These are phyloP conservation scores for Hydrolagus affinis DNA, from an alignment of 2,113 vertebrate species.

Conservation along the genomic window DNA sequence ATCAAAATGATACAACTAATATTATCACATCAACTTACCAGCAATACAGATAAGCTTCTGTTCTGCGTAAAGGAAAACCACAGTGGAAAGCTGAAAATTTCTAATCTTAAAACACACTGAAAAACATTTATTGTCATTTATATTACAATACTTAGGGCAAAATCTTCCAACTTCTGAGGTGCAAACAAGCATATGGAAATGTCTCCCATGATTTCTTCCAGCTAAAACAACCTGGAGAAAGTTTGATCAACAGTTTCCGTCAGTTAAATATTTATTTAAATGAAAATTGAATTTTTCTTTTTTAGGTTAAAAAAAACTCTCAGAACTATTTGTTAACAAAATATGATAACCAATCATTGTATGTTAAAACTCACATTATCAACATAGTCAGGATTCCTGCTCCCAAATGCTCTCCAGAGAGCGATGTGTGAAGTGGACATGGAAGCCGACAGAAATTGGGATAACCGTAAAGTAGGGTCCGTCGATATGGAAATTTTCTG, in stretches of 20 bases:
- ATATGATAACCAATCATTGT: not conserved
- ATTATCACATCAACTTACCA: slow-evolving; percentile 37
- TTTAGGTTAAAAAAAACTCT: too few species aligned
- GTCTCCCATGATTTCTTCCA: not conserved
- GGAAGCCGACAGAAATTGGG: too few species aligned
- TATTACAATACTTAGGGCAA: not conserved
- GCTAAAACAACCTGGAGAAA: too few species aligned
- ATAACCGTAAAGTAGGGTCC: too few species aligned
- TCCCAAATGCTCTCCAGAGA: too few species aligned
- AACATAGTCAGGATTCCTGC: not conserved
- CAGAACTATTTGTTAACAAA: too few species aligned
- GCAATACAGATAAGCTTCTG: slow-evolving; percentile 38
- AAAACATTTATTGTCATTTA: too few species aligned
- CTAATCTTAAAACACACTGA: slow-evolving; percentile 35
- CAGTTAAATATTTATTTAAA: too few species aligned
- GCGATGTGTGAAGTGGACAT: too few species aligned
- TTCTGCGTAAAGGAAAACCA: not conserved
- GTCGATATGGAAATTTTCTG: too few species aligned
- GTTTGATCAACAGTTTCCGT: too few species aligned
- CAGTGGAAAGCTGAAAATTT: slow-evolving; percentile 36
- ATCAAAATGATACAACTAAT: not conserved
- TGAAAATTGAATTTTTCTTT: too few species aligned
- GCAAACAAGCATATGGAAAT: not conserved
- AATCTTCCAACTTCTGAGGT: not conserved
- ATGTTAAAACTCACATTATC: not conserved